phyloP scores from a whole-genome alignment of 1,140 invertebrate genomes.

The Lamellibrachia luymesi region DNA sequence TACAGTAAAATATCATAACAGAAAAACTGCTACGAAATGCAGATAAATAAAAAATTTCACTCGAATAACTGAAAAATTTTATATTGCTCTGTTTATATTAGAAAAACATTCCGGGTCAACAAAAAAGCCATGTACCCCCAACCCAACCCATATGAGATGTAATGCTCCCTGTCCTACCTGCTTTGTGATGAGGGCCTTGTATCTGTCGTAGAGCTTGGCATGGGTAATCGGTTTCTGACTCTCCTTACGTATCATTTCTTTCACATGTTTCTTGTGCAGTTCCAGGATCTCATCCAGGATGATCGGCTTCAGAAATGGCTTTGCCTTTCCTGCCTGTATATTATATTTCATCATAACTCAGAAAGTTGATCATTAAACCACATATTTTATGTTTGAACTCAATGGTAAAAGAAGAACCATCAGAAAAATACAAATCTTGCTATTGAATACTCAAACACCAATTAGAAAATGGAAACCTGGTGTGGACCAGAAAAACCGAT shows the following conservation, averaged over 20 bases:
- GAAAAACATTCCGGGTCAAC: too few relatives aligned
- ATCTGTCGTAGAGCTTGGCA: constrained; percentile 66
- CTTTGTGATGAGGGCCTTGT: constrained; percentile 76
- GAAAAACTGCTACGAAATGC: neutral
- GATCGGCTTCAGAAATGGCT: constrained; percentile 49
- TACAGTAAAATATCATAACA: neutral
- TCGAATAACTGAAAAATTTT: neutral
- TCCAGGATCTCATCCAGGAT: constrained; percentile 54
- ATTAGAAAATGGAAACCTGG: neutral
- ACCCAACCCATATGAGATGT: neutral
- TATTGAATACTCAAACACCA: neutral
- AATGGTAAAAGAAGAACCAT: neutral
- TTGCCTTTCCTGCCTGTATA: constrained; percentile 43
- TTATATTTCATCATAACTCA: neutral
- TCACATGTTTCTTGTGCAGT: constrained; percentile 45
- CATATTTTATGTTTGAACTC: neutral
- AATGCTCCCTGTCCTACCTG: constrained; percentile 58
- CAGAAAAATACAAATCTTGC: too few relatives aligned
- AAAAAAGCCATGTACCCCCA: constrained; percentile 2
- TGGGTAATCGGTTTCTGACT: constrained; percentile 50
- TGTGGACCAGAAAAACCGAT: too few relatives aligned
- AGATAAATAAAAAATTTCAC: neutral
- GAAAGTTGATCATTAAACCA: neutral
- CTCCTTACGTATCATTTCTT: constrained; percentile 47
- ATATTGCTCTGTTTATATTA: neutral